Percentiles rank a stretch among this genome's conserved stretches.
phyloP scores from a whole-genome alignment of 2,888 invertebrate genomes.

The Apomyelois bistriatella region DNA sequence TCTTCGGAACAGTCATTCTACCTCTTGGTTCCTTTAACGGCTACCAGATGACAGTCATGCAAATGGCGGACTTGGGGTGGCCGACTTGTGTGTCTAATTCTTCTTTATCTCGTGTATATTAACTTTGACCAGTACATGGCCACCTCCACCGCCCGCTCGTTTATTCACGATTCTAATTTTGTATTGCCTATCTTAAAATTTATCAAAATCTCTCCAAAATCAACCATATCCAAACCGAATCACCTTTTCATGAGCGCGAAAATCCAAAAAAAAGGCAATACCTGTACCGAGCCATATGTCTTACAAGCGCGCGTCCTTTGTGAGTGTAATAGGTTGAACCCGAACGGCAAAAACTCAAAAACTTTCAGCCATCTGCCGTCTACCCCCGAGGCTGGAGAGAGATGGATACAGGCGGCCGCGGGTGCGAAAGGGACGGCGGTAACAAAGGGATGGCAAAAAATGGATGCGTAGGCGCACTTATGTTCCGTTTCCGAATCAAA shows the following conservation, averaged over 20 bases:
- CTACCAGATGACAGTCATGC: too few relatives aligned
- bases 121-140: too few relatives aligned
- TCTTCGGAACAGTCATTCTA: too few relatives aligned
- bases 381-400: conserved; percentile 29
- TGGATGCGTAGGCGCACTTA: conserved; percentile 19
- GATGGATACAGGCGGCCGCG: conserved; percentile 3
- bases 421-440: conserved; percentile 15
- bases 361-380: conserved; percentile 36
- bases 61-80: too few relatives aligned
- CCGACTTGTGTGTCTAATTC: too few relatives aligned
- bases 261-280: conserved; percentile 21
- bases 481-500: conserved; percentile 23
- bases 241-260: conserved; percentile 31
- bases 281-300: conserved; percentile 11
- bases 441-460: conserved; percentile 17
- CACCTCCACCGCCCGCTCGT: too few relatives aligned
- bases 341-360: conserved; percentile 22
- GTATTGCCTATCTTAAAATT: too few relatives aligned
- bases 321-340: conserved; percentile 15
- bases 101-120: too few relatives aligned
- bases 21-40: too few relatives aligned
- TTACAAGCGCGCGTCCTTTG: conserved; percentile 13
- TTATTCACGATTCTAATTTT: too few relatives aligned
- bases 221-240: conserved; percentile 30
- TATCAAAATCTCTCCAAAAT: background rate